Base-by-base conservation (phyloP, 2,113 vertebrate genomes). In the Actenoides hombroni region DNA sequence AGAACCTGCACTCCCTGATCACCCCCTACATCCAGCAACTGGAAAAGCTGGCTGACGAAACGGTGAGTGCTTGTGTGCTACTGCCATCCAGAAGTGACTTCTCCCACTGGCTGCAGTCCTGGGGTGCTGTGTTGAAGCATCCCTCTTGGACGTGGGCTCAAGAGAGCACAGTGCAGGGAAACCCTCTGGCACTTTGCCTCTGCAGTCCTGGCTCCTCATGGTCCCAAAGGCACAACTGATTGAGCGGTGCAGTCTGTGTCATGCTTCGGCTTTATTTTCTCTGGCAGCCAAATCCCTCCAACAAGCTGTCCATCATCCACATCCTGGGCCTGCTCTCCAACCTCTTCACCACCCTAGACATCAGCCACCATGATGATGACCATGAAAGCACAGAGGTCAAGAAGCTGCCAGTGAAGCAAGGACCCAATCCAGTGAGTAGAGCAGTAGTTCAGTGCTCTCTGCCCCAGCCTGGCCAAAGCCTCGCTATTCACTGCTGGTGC, bases 1-100 rank as follows among this genome's bases (percentile, higher is more conserved):
- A 99, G 97, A 99, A 99, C 96, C 97, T 99, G 83, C 99, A 99
- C 95, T 99, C 99, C 5, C 98, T 99, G 88, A 99, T 99, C 98
- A 99, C 99, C 2, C 99, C 99, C 25, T 99, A 99, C 94, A 99
- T 99, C 97, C 99, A 99, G 98, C 99, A 99, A 93, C 98, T 99
- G 96, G 99, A 99, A 97, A 99, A 99, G 95, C 97, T 99, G 86
- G 98, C 99, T 13, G 99, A 99, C 3, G 99, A 99, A 98, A 99
- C 98, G 94, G 99, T 99, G 97, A 97, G 98, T 95, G 39, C 23
- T 42, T 16, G 15, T 0, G 2, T 75, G 48, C 48, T 77, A 13
- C 53, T 60, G 73, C 65, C 33, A 33, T 83, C 33, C 67, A 67
- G 24, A 79, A 53, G 5, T 37, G 42, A 40, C 18, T 94, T 60